Conservation (phyloP, 2,797 vertebrate genomes). For the Bradypodion ventrale region DNA sequence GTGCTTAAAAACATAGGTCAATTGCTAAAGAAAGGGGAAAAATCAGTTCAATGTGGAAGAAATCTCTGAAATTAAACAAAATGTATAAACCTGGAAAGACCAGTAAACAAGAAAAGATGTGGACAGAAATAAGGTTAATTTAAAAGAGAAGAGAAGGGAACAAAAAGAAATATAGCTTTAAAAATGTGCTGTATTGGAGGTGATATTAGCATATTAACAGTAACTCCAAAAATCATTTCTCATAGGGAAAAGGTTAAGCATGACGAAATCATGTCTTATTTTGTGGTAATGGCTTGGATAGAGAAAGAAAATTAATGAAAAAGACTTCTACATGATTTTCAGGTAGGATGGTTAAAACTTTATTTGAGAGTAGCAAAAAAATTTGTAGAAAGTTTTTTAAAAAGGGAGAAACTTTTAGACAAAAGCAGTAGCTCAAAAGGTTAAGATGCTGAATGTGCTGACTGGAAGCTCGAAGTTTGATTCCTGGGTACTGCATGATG, state of each 20-base stretch:
- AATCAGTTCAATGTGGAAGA: too few relatives aligned
- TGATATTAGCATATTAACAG: neutral
- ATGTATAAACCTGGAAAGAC: neutral
- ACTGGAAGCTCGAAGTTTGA: too few relatives aligned
- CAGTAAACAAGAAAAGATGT: neutral
- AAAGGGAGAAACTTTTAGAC: neutral
- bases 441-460: too few relatives aligned
- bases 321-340: neutral
- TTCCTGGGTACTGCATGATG: too few relatives aligned
- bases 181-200: neutral
- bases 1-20: too few relatives aligned
- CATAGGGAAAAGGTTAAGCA: too few relatives aligned
- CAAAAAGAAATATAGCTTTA: neutral
- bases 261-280: neutral
- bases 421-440: too few relatives aligned
- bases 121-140: neutral
- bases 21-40: too few relatives aligned
- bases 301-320: neutral
- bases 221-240: neutral
- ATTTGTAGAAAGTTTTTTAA: neutral
- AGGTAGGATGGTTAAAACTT: neutral
- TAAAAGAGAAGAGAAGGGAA: neutral
- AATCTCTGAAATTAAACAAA: too few relatives aligned
- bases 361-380: neutral
- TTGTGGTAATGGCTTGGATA: neutral